Base-by-base conservation (phyloP, 1,140 invertebrate species). In the Nixonia krombeini region DNA sequence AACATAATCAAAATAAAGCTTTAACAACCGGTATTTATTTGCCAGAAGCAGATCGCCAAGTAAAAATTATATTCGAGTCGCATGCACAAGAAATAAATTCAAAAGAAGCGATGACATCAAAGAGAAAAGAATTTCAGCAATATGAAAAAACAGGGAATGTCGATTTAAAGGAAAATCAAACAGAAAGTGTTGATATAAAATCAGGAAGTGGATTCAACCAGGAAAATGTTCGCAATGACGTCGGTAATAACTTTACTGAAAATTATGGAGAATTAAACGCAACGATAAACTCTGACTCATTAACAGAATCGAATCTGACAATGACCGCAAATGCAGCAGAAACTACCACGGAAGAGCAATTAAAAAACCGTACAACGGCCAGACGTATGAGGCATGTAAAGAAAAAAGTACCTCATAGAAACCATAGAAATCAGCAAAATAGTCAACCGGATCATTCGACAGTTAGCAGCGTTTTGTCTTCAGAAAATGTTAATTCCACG, bases 61-160 rank as follows among this genome's bases (percentile, higher is more conserved):
- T 92, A 0, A 87, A 88, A 68, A 89, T 92, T 1, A 90, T 89
- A 56, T 89, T 91, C 75, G 89, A 92, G 76, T 87, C 88, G 41
- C 84, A 88, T 49, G 85, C 85, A 25, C 84, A 88, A 64, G 80
- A 82, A 72, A 77, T 79, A 16, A 55, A 74, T 66, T 81, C 73
- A 3, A 57, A 77, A 12, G 77, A 81, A 55, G 23, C 8, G 12
- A 1, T 10, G 5, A 7, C 15, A 16, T 26, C 23, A 10, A 35
- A 37, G 17, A 31, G 26, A 57, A 67, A 56, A 33, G 29, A 56
- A 9, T 12, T 16, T 26, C 26, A 26, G 1, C 16, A 46, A 18
- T 2, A 26, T 9, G 3, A 9, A 5, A 40, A 47, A 28, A 0
- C 9, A 17, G 31, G 35, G 10, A 17, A n/a, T n/a, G n/a, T n/a